Evolutionary conservation across 1,140 invertebrate species (phyloP).

Genomic region (Metaphire vulgaris): DNA sequence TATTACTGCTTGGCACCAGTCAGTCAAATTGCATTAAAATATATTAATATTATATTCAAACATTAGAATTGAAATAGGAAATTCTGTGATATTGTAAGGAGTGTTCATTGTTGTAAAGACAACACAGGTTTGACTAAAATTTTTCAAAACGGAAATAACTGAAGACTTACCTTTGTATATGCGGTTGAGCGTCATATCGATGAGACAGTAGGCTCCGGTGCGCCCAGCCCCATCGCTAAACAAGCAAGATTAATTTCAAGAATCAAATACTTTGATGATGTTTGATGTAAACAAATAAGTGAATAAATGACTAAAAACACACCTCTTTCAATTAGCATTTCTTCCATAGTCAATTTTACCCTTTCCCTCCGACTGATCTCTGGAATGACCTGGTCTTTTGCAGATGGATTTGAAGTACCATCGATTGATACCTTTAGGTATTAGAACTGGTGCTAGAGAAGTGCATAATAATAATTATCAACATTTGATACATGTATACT

Average conservation of each 20-base stretch:
- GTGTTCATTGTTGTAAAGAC: neutral
- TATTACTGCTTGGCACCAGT: too few relatives aligned
- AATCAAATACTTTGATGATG: neutral
- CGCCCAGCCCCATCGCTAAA: slow-evolving; percentile 88
- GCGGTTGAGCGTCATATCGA: slow-evolving; percentile 96
- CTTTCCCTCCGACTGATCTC: too few relatives aligned
- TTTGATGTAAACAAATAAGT: neutral
- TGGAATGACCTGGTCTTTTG: too few relatives aligned
- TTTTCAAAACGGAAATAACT: neutral
- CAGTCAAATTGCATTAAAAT: too few relatives aligned
- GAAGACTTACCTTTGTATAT: slow-evolving; percentile 79
- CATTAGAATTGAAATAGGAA: neutral
- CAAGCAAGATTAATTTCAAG: neutral
- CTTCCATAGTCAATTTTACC: too few relatives aligned
- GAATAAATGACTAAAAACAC: neutral
- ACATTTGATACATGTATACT: neutral
- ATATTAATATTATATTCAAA: neutral
- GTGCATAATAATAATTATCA: neutral
- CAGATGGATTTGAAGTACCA: too few relatives aligned
- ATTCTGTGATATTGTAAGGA: neutral
- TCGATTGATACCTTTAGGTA: neutral
- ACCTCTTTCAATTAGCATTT: neutral
- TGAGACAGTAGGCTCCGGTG: slow-evolving; percentile 90
- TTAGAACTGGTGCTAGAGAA: neutral
- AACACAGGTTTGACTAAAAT: neutral